Evolutionary conservation across 2,113 vertebrate genomes (phyloP), one percentile per base, ranked within the genome.

Genomic region (Eptesicus fuscus): DNA sequence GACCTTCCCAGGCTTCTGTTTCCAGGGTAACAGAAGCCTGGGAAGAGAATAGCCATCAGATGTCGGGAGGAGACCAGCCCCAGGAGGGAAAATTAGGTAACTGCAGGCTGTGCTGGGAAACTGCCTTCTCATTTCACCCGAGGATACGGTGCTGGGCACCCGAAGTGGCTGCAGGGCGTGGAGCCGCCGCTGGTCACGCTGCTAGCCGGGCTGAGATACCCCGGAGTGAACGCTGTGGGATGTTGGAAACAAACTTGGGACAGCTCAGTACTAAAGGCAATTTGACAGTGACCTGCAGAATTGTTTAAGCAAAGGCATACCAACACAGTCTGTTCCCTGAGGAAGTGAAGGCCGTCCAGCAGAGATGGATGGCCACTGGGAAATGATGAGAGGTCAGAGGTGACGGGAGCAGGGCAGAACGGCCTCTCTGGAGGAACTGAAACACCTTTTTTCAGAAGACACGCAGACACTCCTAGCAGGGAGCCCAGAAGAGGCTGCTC

Each of bases 371-470:
- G 42, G 10, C 13, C 7, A 2, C 9, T 4, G 28, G 59, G 35
- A 8, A 77, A 28, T 5, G 6, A n/a, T 1, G 14, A 8, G n/a
- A 51, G 71, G 70, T 22, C 14, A 59, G 17, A 28, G 1, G 28
- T 1, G 16, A 32, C 0, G 0, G 42, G 7, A 2, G 59, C 5
- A 23, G n/a, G 37, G 7, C 6, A 1, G 7, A 20, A 35, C 28
- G 7, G 2, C 37, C 5, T 4, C 22, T 4, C 44, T 4, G 23
- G 8, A 12, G 17, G 32, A 18, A n/a, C 14, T 22, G 49, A 23
- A 53, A 32, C 30, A 14, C 30, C 16, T 65, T 32, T 30, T 30
- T 16, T 32, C 2, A 30, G 63, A 65, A 32, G 16, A 51, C 17
- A 40, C 1, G 4, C 40, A 22, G 23, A 32, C n/a, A 0, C 35